Conservation (phyloP, 2,797 vertebrate genomes). For the Hemibagrus guttatus region DNA sequence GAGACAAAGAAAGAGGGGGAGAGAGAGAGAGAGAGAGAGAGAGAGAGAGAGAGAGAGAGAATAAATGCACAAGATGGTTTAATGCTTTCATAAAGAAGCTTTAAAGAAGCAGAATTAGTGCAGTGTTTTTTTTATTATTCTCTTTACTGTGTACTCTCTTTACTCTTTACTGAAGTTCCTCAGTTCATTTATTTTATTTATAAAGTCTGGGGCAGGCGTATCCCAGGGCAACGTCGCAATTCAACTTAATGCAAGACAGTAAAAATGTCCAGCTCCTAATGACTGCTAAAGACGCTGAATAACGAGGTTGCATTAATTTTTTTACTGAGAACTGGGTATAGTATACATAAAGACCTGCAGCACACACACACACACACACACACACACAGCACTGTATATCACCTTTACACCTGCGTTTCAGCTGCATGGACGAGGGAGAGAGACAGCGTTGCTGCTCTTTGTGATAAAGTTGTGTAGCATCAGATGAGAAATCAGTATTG, state of each 20-base stretch:
- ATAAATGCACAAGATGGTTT: neutral
- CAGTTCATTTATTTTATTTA: neutral
- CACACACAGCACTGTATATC: slow-evolving; percentile 3
- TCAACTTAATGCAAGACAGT: neutral
- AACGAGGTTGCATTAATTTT: neutral
- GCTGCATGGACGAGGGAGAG: neutral
- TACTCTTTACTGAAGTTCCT: slow-evolving; percentile 6
- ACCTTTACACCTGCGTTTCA: neutral
- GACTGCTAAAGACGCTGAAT: neutral
- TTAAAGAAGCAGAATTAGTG: neutral
- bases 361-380: neutral
- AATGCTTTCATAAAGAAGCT: neutral
- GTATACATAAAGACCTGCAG: neutral
- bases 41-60: neutral
- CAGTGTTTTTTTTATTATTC: neutral
- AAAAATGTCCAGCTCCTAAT: neutral
- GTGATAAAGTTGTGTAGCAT: neutral
- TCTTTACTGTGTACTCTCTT: neutral
- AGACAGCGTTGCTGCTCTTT: neutral
- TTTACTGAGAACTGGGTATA: neutral
- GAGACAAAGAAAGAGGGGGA: neutral
- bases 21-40: neutral
- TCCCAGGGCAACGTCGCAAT: neutral
- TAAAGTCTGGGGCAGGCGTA: neutral
- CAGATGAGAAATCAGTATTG: neutral